Evolutionary conservation across 2,113 vertebrate genomes (phyloP).

Genomic region (Mormoops blainvillei): DNA sequence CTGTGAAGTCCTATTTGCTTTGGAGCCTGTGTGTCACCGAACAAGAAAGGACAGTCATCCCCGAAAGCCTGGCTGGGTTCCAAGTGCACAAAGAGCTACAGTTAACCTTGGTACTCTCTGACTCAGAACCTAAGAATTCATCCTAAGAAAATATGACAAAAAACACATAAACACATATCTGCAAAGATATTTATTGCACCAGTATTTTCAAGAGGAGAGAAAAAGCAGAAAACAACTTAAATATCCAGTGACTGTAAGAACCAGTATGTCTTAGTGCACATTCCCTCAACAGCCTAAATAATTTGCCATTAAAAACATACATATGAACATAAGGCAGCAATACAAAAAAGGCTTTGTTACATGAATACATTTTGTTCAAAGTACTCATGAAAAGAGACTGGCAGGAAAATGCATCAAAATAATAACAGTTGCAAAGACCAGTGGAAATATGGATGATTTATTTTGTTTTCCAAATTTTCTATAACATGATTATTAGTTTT

Average conservation of each 20-base stretch:
- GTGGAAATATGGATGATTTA: not conserved
- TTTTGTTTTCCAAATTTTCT: constrained; percentile 3
- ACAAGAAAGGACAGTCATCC: not conserved
- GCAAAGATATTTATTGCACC: not conserved
- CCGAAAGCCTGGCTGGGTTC: not conserved
- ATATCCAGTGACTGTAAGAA: not conserved
- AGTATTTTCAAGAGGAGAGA: not conserved
- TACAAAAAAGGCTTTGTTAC: not conserved
- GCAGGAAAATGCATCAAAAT: not conserved
- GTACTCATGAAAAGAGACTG: not conserved
- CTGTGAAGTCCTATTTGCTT: not conserved
- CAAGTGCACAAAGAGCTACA: not conserved
- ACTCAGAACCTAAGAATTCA: not conserved
- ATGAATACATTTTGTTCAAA: not conserved
- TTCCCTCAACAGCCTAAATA: not conserved
- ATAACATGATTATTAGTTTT: not conserved
- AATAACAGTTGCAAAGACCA: not conserved
- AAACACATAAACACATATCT: not conserved
- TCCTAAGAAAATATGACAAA: not conserved
- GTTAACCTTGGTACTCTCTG: not conserved
- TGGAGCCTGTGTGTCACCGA: not conserved
- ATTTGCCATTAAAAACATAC: not conserved
- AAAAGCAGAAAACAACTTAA: not conserved
- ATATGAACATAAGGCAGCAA: not conserved
- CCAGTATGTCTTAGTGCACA: not conserved